These are phyloP conservation scores for Hirudinaria manillensis DNA, from an alignment of 2,888 invertebrate species.

Conservation along the genomic window DNA sequence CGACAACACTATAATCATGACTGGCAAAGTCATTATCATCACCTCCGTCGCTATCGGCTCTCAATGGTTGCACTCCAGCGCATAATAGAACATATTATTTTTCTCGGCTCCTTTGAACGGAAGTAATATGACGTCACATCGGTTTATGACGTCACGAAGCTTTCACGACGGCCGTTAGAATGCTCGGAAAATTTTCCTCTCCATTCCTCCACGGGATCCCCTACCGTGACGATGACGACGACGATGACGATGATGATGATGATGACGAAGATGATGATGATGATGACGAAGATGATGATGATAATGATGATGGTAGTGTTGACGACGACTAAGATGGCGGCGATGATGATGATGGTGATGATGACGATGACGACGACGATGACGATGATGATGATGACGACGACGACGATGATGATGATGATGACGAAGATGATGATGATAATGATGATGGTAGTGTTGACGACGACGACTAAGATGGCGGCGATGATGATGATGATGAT, in stretches of 20 bases:
- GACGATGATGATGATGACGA: slow-evolving; percentile 6
- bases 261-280: not conserved
- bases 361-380: slow-evolving; percentile 4
- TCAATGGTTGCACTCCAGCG: slow-evolving; percentile 2
- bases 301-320: slow-evolving; percentile 18
- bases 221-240: not conserved
- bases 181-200: too few relatives aligned
- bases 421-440: not conserved
- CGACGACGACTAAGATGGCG: slow-evolving; percentile 35
- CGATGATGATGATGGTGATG: not conserved
- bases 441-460: slow-evolving; percentile 27
- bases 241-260: not conserved
- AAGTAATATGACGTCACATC: too few relatives aligned
- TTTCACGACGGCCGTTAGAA: too few relatives aligned
- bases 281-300: slow-evolving; percentile 5
- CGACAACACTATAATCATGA: slow-evolving; percentile 32
- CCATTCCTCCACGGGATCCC: too few relatives aligned
- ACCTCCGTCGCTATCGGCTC: slow-evolving; percentile 18
- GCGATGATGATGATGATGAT: slow-evolving; percentile 34
- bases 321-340: not conserved
- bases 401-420: slow-evolving; percentile 3
- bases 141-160: too few relatives aligned
- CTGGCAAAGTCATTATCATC: slow-evolving; percentile 32
- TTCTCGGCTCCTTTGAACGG: too few relatives aligned
- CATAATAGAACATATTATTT: not conserved